A percentile compares a stretch with the other conserved stretches of the same genome.
These are phyloP conservation scores for Apis dorsata DNA, from an alignment of 1,140 invertebrate species.

Conservation along the genomic window DNA sequence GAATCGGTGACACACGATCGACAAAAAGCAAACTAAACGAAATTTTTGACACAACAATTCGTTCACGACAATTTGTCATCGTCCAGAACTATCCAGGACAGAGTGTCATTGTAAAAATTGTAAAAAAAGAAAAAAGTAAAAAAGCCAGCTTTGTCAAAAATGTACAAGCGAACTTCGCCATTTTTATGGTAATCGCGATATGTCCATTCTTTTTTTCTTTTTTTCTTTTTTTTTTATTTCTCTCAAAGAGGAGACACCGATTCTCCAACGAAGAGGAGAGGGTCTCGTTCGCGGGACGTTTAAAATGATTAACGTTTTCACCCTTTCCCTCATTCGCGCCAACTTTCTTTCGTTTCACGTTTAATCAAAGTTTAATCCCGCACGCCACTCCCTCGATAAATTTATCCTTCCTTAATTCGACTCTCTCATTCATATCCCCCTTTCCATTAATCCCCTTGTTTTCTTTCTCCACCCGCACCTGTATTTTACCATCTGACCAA, in stretches of 20 bases:
- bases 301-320: no score
- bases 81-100: no score
- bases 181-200: conserved; percentile 23
- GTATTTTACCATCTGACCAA: no score
- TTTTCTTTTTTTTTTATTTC: no score
- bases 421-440: background rate
- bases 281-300: background rate
- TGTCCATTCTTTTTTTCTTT: background rate
- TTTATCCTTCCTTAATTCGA: background rate
- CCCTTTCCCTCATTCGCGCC: no score
- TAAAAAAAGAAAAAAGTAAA: no score
- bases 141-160: background rate
- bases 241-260: background rate
- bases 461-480: no score
- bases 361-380: no score
- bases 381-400: background rate
- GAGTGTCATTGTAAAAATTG: no score
- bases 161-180: background rate
- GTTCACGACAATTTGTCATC: background rate
- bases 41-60: background rate
- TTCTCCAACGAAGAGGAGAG: no score
- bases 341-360: no score
- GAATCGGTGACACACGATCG: background rate
- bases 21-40: background rate
- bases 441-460: background rate